phyloP scores from a whole-genome alignment of 2,113 vertebrate genomes.

The Chaenogobius annularis region DNA sequence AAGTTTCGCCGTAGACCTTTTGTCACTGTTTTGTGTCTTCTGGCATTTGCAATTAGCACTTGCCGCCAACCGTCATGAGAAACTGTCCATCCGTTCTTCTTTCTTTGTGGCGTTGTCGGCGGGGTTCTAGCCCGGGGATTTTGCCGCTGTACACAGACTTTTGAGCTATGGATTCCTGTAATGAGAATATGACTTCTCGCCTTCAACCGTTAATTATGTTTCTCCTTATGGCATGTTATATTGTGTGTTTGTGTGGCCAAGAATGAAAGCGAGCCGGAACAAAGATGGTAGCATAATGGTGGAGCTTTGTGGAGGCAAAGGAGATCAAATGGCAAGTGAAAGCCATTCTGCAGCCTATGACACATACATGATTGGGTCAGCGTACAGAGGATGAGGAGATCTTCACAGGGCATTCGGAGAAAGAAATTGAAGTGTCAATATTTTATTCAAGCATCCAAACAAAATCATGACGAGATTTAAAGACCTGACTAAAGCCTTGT shows the following conservation, averaged over 20 bases:
- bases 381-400: constrained; percentile 7
- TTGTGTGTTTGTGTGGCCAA: background rate
- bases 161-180: constrained; percentile 41
- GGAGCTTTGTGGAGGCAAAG: background rate
- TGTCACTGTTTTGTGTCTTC: constrained; percentile 58
- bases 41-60: constrained; percentile 75
- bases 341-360: constrained; percentile 31
- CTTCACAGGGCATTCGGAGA: background rate
- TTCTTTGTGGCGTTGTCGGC: constrained; percentile 43
- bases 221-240: constrained; percentile 17
- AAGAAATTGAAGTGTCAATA: background rate
- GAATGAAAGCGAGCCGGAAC: constrained; percentile 5
- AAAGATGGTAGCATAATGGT: constrained; percentile 1
- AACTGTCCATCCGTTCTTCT: constrained; percentile 69
- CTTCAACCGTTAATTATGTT: constrained; percentile 59
- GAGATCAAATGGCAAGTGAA: constrained; percentile 31
- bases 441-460: background rate
- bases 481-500: background rate
- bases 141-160: constrained; percentile 10
- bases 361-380: constrained; percentile 17
- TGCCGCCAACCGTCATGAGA: constrained; percentile 53
- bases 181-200: constrained; percentile 53
- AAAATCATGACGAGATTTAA: background rate
- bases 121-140: constrained; percentile 33
- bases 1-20: constrained; percentile 63